Conservation (phyloP, 2,888 invertebrate genomes). For the Phortica magna region DNA sequence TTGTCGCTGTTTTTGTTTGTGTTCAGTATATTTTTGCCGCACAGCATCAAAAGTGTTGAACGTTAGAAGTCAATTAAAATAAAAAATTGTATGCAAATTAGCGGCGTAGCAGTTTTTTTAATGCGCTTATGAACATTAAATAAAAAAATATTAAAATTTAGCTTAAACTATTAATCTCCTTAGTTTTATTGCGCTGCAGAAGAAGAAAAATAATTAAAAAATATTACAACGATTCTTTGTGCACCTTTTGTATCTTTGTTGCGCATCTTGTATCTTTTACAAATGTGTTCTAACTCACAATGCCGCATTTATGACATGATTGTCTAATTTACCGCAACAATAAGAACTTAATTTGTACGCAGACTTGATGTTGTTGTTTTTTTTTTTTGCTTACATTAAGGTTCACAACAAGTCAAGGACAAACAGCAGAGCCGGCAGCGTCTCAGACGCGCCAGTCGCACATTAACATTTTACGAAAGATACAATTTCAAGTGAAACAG, state of each 20-base stretch:
- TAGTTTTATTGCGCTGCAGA: too few relatives aligned
- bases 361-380: background rate
- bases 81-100: slow-evolving; percentile 31
- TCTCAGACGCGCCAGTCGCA: background rate
- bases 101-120: slow-evolving; percentile 38
- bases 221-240: background rate
- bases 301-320: too few relatives aligned
- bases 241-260: background rate
- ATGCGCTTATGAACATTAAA: background rate
- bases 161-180: background rate
- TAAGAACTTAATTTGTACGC: background rate
- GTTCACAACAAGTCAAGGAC: slow-evolving; percentile 15
- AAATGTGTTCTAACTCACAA: background rate
- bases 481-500: background rate
- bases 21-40: background rate
- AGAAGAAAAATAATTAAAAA: background rate
- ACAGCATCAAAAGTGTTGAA: background rate
- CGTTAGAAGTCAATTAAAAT: background rate
- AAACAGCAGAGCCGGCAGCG: background rate
- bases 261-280: background rate
- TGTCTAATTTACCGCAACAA: background rate
- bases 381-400: background rate
- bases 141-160: background rate
- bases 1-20: background rate
- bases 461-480: slow-evolving; percentile 10